phyloP scores from a whole-genome alignment of 2,113 vertebrate genomes.

The Sinocyclocheilus grahami region DNA sequence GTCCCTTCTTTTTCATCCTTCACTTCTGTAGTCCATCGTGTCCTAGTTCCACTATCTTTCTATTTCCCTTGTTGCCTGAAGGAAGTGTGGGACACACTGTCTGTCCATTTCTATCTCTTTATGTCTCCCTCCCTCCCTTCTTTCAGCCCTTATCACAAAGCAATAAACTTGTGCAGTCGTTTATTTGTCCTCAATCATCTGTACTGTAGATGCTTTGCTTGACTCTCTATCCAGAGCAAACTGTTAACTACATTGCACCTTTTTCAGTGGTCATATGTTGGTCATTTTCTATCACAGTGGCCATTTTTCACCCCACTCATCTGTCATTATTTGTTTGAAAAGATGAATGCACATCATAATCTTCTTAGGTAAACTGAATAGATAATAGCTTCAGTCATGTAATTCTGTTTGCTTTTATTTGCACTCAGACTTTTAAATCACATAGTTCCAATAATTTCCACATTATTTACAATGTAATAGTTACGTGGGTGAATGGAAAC shows the following conservation, averaged over 20 bases:
- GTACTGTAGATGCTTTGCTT: neutral
- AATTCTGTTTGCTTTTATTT: slow-evolving; percentile 27
- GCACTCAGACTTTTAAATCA: slow-evolving; percentile 21
- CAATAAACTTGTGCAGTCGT: slow-evolving; percentile 4
- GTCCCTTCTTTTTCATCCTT: neutral
- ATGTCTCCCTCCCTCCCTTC: slow-evolving; percentile 14
- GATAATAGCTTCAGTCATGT: slow-evolving; percentile 10
- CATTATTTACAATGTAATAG: slow-evolving; percentile 27
- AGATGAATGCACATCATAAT: slow-evolving; percentile 21
- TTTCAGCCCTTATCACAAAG: slow-evolving; percentile 33
- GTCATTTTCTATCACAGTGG: slow-evolving; percentile 7
- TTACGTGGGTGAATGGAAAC: neutral
- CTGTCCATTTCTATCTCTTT: slow-evolving; percentile 27
- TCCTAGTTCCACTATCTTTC: slow-evolving; percentile 34
- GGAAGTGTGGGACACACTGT: slow-evolving; percentile 13
- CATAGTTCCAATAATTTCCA: neutral
- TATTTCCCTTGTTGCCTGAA: slow-evolving; percentile 20
- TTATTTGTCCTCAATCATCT: slow-evolving; percentile 16
- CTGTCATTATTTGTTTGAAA: slow-evolving; percentile 28
- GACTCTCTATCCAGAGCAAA: neutral
- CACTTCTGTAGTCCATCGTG: neutral
- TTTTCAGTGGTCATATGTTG: slow-evolving; percentile 10
- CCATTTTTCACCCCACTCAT: slow-evolving; percentile 3
- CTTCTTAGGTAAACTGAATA: slow-evolving; percentile 24
- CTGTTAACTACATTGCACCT: slow-evolving; percentile 20